phyloP scores from a whole-genome alignment of 2,797 vertebrate species.

The Buphagus erythrorhynchus region DNA sequence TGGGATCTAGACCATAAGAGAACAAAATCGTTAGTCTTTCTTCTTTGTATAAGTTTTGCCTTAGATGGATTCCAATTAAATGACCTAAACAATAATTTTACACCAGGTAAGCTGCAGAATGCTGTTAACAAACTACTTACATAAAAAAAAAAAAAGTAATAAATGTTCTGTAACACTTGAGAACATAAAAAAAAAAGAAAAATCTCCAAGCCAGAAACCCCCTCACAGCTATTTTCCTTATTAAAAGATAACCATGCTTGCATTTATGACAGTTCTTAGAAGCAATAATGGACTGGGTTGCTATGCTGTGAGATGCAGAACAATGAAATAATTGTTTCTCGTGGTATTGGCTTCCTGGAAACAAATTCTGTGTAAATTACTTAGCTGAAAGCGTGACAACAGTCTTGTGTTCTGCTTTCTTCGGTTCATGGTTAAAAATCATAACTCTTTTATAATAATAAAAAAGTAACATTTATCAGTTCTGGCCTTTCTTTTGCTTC shows the following conservation, averaged over 20 bases:
- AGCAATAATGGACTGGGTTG: conserved; percentile 45
- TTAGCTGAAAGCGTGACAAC: conserved; percentile 39
- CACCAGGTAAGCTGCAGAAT: conserved; percentile 17
- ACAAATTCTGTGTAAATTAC: conserved; percentile 57
- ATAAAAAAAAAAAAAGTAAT: not conserved
- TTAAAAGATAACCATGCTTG: conserved; percentile 51
- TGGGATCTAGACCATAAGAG: conserved; percentile 34
- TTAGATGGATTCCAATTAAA: conserved; percentile 24
- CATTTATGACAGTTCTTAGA: conserved; percentile 56
- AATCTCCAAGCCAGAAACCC: not conserved
- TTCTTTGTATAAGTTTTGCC: conserved; percentile 13
- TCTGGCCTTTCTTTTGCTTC: conserved; percentile 3
- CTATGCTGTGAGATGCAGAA: conserved; percentile 61
- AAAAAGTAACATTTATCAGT: not conserved
- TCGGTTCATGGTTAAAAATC: conserved; percentile 14
- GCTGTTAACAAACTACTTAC: not conserved
- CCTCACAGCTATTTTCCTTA: conserved; percentile 45
- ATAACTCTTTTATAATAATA: not conserved
- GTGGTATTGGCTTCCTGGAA: conserved; percentile 65
- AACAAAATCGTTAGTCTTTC: conserved; percentile 44
- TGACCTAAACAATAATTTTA: not conserved
- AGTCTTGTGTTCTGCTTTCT: conserved; percentile 38
- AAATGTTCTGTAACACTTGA: conserved; percentile 21
- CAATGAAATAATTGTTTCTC: conserved; percentile 70
- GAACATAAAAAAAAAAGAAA: not conserved